A percentile compares a stretch with the other conserved stretches of the same genome.
phyloP scores from a whole-genome alignment of 2,797 vertebrate genomes.

The Sebastes goodei region DNA sequence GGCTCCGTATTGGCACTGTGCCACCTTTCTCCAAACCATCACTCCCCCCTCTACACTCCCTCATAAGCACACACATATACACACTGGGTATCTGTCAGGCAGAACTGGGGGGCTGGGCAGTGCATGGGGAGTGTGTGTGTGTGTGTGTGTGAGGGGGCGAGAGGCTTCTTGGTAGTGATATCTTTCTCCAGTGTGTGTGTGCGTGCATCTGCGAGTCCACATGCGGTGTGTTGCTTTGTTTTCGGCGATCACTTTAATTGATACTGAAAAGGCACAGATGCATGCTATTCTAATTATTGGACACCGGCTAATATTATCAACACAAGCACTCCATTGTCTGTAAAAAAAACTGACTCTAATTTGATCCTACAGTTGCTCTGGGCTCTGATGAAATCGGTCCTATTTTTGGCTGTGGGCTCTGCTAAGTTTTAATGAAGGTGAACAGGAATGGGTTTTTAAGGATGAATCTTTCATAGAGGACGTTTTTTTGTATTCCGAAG shows the following conservation, averaged over 20 bases:
- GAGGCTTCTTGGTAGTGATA: constrained; percentile 48
- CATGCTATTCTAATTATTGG: constrained; percentile 60
- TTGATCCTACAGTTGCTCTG: constrained; percentile 65
- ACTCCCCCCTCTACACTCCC: neutral
- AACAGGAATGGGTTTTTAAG: constrained; percentile 56
- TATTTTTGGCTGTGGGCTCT: constrained; percentile 64
- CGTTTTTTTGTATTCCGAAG: constrained; percentile 64
- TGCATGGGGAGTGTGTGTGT: constrained; percentile 14
- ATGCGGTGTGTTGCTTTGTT: constrained; percentile 62
- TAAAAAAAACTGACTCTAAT: constrained; percentile 62
- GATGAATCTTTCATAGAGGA: constrained; percentile 69
- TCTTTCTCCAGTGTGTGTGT: constrained; percentile 56
- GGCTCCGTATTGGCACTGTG: constrained; percentile 73
- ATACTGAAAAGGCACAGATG: constrained; percentile 74
- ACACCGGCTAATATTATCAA: constrained; percentile 70
- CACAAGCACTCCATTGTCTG: constrained; percentile 65
- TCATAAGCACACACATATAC: constrained; percentile 57
- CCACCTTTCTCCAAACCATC: constrained; percentile 76
- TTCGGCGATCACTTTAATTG: constrained; percentile 74
- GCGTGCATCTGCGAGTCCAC: constrained; percentile 48
- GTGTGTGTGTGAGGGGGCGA: constrained; percentile 4
- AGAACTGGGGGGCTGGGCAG: constrained; percentile 60
- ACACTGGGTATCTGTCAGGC: constrained; percentile 72
- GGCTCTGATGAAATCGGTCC: constrained; percentile 59
- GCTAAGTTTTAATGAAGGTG: constrained; percentile 73